These are phyloP conservation scores for Eucidaris tribuloides DNA, from an alignment of 35 echinoderm and acorn worm species.

Conservation along the genomic window DNA sequence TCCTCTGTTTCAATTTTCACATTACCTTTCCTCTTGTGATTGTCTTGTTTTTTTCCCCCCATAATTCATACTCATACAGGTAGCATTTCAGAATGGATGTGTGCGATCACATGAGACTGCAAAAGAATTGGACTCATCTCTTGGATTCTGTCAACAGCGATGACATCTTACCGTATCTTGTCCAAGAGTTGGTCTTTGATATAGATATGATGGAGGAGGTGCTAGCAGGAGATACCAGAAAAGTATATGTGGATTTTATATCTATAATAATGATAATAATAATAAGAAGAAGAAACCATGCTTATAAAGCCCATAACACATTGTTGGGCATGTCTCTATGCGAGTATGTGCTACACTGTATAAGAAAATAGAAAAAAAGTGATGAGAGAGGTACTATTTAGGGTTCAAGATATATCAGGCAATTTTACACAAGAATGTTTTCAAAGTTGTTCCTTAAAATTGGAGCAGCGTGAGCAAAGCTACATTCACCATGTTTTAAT, in stretches of 20 bases:
- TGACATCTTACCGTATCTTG: neutral
- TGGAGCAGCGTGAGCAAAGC: too few relatives aligned
- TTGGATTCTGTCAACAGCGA: constrained; percentile 4
- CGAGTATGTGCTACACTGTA: neutral
- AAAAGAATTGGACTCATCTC: constrained; percentile 20
- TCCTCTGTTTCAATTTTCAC: too few relatives aligned
- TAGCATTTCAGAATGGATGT: too few relatives aligned
- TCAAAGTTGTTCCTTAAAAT: neutral
- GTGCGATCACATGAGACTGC: neutral
- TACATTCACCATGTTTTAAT: neutral
- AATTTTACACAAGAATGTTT: neutral
- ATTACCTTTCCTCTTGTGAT: too few relatives aligned
- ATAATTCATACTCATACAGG: too few relatives aligned
- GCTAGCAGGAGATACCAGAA: neutral
- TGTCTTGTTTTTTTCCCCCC: too few relatives aligned
- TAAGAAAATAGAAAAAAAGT: neutral
- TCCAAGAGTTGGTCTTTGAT: neutral
- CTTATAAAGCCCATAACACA: too few relatives aligned
- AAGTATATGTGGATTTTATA: neutral
- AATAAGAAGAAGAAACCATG: too few relatives aligned
- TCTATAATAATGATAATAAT: neutral
- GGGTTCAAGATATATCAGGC: too few relatives aligned
- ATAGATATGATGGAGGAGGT: constrained; percentile 5
- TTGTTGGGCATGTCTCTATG: too few relatives aligned
- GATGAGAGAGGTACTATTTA: neutral